Base-by-base conservation (phyloP, 2,797 vertebrate species). In the Lycodopsis pacificus region DNA sequence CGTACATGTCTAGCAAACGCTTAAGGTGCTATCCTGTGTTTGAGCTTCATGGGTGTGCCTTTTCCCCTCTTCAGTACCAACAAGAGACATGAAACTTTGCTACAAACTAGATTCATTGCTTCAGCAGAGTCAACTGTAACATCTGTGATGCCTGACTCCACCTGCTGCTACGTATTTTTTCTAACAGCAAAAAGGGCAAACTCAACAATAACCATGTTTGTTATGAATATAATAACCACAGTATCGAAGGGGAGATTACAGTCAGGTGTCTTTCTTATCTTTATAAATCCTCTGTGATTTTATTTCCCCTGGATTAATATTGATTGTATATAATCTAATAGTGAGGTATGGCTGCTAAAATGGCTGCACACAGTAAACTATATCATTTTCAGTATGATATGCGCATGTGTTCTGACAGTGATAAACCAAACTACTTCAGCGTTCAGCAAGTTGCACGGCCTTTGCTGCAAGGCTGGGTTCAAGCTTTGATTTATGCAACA, bases 11-110 rank as follows among this genome's bases (percentile, higher is more conserved):
- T 25, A 80, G 79, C 80, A 77, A 66, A 76, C 66, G 63, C 68
- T 77, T 48, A 32, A 86, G 91, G 89, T 92, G 91, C 89, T 91
- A 79, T 91, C 88, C 90, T 88, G 71, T 85, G 88, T 86, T 79
- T 57, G 27, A 84, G 69, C 85, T 86, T 84, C 86, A 85, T 89
- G 84, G 88, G 82, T 84, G 89, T 91, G 86, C 91, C 92, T 94
- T 91, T 65, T 65, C 71, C 65, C 53, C 63, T 73, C 76, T 81
- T 77, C 72, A 65, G 6, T 49, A 42, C 70, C 67, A 67, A 66
- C 86, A 80, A 73, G 19, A 83, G 76, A 42, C 72, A 64, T 66
- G 27, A 82, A 80, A 84, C 89, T 87, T 90, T 91, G 79, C 88
- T 83, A 70, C 69, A 65, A 77, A 84, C 69, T 36, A 72, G 62